Conservation (phyloP, 2,888 invertebrate genomes). For the Diogma glabrata region DNA sequence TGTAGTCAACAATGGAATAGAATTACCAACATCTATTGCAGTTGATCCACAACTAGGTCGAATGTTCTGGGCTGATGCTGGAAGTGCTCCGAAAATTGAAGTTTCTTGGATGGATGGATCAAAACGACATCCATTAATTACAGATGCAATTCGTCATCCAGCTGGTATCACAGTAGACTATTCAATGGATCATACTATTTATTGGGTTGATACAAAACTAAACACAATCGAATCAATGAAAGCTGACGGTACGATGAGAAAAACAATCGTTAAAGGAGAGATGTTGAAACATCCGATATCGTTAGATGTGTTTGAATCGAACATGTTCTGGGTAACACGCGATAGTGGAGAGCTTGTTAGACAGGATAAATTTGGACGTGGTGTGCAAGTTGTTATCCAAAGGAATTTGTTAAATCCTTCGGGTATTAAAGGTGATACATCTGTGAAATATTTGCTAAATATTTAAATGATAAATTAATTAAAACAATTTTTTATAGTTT, state of each 20-base stretch:
- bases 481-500: constrained; percentile 43
- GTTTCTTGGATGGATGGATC: constrained; percentile 95
- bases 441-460: too few species aligned
- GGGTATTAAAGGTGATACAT: constrained; percentile 59
- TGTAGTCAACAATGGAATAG: constrained; percentile 64
- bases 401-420: constrained; percentile 77
- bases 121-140: constrained; percentile 67
- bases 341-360: constrained; percentile 75
- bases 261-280: constrained; percentile 61
- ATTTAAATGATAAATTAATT: too few species aligned
- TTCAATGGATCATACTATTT: constrained; percentile 77
- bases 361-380: constrained; percentile 95
- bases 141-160: constrained; percentile 74
- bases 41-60: constrained; percentile 76
- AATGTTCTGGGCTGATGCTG: constrained; percentile 92
- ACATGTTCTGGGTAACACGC: constrained; percentile 85
- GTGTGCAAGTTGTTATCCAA: constrained; percentile 73
- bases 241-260: constrained; percentile 67
- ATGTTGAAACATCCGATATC: constrained; percentile 67
- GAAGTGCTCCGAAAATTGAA: constrained; percentile 85
- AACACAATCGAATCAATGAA: constrained; percentile 80
- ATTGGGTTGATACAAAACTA: constrained; percentile 92
- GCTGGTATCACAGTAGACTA: constrained; percentile 85
- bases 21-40: constrained; percentile 78
- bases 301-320: constrained; percentile 88